Evolutionary conservation across 2,888 invertebrate genomes (phyloP).

Genomic region (Eristalinus sepulchralis): DNA sequence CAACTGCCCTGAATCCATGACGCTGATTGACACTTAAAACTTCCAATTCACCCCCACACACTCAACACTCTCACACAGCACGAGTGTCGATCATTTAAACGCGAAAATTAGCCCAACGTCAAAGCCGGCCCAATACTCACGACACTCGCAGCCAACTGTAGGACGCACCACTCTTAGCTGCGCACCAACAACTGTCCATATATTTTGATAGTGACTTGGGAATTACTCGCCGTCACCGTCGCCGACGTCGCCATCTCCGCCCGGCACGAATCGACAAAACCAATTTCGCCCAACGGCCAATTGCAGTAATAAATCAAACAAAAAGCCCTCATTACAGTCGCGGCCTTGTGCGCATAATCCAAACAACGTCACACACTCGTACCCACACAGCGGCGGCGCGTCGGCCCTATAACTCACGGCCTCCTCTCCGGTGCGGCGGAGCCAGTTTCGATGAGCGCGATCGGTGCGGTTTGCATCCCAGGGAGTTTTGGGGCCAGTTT

Average conservation of each 20-base stretch:
- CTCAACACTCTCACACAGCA: constrained; percentile 6
- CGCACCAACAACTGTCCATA: constrained; percentile 57
- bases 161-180: background rate
- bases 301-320: constrained; percentile 69
- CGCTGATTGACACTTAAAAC: constrained; percentile 43
- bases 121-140: constrained; percentile 20
- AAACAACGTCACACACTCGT: constrained; percentile 48
- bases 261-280: constrained; percentile 41
- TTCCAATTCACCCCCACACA: background rate
- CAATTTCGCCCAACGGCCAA: constrained; percentile 68
- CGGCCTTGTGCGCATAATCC: constrained; percentile 61
- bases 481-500: constrained; percentile 49
- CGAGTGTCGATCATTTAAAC: constrained; percentile 55
- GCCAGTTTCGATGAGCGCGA: background rate
- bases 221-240: constrained; percentile 42
- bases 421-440: background rate
- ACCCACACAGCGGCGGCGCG: background rate
- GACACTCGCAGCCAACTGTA: constrained; percentile 18
- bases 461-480: constrained; percentile 18
- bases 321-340: constrained; percentile 70
- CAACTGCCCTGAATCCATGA: constrained; percentile 19
- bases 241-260: constrained; percentile 11
- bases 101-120: constrained; percentile 64
- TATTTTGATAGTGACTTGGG: constrained; percentile 57
- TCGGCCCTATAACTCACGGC: constrained; percentile 57